Evolutionary conservation across 1,140 invertebrate genomes (phyloP).

Genomic region (Drosophila sp.): DNA sequence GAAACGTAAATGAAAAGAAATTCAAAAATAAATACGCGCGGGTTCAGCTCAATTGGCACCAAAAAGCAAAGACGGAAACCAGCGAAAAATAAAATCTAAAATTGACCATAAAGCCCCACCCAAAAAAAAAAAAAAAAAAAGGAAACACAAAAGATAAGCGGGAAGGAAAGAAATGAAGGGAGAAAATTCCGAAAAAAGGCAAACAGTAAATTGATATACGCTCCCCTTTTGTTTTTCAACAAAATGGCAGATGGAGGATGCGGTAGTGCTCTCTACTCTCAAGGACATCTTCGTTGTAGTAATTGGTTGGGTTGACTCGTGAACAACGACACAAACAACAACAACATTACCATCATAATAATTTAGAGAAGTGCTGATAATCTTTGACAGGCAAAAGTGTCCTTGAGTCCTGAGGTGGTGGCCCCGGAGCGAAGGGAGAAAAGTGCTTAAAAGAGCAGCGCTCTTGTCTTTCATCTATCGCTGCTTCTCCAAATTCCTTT

Average conservation of each 20-base stretch:
- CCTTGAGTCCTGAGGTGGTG: slow-evolving; percentile 49
- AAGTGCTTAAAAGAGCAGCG: slow-evolving; percentile 43
- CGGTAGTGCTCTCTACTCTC: slow-evolving; percentile 12
- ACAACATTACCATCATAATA: slow-evolving; percentile 58
- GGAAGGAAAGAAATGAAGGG: slow-evolving; percentile 29
- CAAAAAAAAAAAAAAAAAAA: slow-evolving; percentile 19
- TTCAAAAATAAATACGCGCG: slow-evolving; percentile 45
- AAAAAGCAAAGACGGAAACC: slow-evolving; percentile 30
- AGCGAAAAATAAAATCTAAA: slow-evolving; percentile 54
- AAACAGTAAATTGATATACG: slow-evolving; percentile 71
- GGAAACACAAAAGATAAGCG: slow-evolving; percentile 48
- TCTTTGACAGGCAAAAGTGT: slow-evolving; percentile 61
- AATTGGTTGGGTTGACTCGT: slow-evolving; percentile 45
- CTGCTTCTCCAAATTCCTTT: slow-evolving; percentile 18
- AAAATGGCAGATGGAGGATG: slow-evolving; percentile 7
- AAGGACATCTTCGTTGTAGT: slow-evolving; percentile 41
- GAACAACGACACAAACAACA: slow-evolving; percentile 12
- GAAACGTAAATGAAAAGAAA: slow-evolving; percentile 43
- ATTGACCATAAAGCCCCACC: slow-evolving; percentile 64
- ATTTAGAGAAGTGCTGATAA: slow-evolving; percentile 64
- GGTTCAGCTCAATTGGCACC: slow-evolving; percentile 33
- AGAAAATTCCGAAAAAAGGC: slow-evolving; percentile 41
- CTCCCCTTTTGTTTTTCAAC: slow-evolving; percentile 53
- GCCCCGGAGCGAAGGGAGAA: slow-evolving; percentile 1
- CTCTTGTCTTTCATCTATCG: slow-evolving; percentile 34